Conservation (phyloP, 2,113 vertebrate genomes). For the Okapia johnstoni region DNA sequence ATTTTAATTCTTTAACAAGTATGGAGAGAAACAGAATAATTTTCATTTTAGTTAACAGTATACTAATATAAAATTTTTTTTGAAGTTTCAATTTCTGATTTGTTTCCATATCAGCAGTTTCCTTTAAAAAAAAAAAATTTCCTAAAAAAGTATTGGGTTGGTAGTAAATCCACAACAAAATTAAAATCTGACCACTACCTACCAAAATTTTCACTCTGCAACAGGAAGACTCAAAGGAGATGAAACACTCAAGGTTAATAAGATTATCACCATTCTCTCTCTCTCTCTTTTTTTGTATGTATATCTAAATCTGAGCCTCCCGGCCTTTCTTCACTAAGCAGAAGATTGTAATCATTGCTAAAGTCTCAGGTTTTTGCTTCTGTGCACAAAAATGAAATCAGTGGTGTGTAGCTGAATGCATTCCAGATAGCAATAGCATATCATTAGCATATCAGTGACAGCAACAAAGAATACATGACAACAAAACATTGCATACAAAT, state of each 20-base stretch:
- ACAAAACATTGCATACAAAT: slow-evolving; percentile 56
- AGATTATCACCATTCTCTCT: slow-evolving; percentile 65
- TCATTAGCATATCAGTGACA: slow-evolving; percentile 62
- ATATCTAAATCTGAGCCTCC: slow-evolving; percentile 71
- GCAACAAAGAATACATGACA: slow-evolving; percentile 41
- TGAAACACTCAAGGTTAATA: slow-evolving; percentile 71
- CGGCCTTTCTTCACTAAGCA: slow-evolving; percentile 71
- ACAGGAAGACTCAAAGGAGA: slow-evolving; percentile 63
- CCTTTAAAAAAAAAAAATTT: not conserved
- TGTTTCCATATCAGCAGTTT: not conserved
- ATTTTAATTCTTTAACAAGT: slow-evolving; percentile 20
- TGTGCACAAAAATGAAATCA: slow-evolving; percentile 67
- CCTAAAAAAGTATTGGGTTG: not conserved
- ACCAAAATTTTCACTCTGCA: slow-evolving; percentile 48
- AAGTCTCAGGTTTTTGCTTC: slow-evolving; percentile 67
- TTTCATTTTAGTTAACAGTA: not conserved
- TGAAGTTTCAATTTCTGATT: not conserved
- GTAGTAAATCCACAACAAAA: slow-evolving; percentile 23
- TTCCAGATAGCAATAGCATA: slow-evolving; percentile 60
- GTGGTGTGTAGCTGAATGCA: slow-evolving; percentile 61
- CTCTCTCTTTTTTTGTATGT: not conserved
- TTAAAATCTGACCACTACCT: slow-evolving; percentile 54
- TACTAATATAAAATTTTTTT: not conserved
- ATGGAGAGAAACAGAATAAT: not conserved
- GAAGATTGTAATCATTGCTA: slow-evolving; percentile 59